Evolutionary conservation across 2,888 invertebrate species (phyloP).

Genomic region (Sicus ferrugineus): DNA sequence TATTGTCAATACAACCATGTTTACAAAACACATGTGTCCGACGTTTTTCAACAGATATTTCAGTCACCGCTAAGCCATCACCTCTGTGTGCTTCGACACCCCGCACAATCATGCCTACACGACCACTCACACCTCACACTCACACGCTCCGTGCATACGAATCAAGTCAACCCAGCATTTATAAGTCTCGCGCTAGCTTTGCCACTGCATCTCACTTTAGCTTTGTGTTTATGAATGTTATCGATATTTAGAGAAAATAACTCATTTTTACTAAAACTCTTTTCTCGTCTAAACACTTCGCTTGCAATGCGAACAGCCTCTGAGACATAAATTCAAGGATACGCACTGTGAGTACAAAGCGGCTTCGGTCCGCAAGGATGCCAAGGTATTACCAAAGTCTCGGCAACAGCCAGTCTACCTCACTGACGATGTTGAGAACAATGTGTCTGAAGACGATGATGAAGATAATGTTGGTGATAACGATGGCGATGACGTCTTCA

Average conservation of each 20-base stretch:
- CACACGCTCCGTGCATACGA: conserved; percentile 20
- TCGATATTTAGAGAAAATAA: conserved; percentile 27
- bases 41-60: neutral
- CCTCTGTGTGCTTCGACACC: conserved; percentile 17
- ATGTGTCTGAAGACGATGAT: conserved; percentile 33
- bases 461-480: conserved; percentile 42
- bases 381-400: conserved; percentile 43
- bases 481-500: conserved; percentile 41
- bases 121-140: conserved; percentile 14
- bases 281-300: conserved; percentile 36
- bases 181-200: conserved; percentile 25
- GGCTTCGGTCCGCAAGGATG: conserved; percentile 43
- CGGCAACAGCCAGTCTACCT: conserved; percentile 54
- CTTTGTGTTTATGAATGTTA: conserved; percentile 35
- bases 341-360: conserved; percentile 53
- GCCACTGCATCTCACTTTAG: conserved; percentile 27
- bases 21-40: no score
- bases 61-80: neutral
- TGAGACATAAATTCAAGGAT: neutral
- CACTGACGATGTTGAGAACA: conserved; percentile 47
- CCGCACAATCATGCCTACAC: neutral
- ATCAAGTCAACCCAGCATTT: conserved; percentile 26
- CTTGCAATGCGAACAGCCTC: conserved; percentile 8
- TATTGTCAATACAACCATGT: neutral
- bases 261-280: conserved; percentile 32